These are phyloP conservation scores for Colostygia pectinataria DNA, from an alignment of 2,888 invertebrate genomes.

Conservation along the genomic window DNA sequence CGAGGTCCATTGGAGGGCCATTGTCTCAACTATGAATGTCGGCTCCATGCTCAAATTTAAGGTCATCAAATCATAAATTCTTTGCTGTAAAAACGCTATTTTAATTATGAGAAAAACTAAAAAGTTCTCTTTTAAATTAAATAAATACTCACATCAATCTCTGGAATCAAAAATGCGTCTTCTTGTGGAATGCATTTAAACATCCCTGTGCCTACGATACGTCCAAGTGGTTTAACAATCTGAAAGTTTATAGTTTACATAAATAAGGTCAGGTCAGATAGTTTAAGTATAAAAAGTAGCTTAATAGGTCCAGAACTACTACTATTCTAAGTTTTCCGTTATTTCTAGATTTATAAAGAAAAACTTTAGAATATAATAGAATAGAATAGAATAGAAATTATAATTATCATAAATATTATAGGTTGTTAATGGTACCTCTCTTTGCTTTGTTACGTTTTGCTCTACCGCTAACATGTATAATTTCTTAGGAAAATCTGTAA, in stretches of 20 bases:
- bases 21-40: slow-evolving; percentile 77
- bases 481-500: slow-evolving; percentile 79
- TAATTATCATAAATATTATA: no score
- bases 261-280: no score
- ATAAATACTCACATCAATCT: slow-evolving; percentile 60
- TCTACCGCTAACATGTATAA: slow-evolving; percentile 86
- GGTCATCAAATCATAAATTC: slow-evolving; percentile 80
- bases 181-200: slow-evolving; percentile 79
- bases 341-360: no score
- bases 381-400: no score
- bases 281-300: no score
- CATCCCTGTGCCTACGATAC: slow-evolving; percentile 77
- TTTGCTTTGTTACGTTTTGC: slow-evolving; percentile 78
- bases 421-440: no score
- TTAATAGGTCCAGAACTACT: no score
- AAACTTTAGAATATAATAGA: no score
- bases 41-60: slow-evolving; percentile 84
- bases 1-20: slow-evolving; percentile 78
- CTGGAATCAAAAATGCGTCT: slow-evolving; percentile 82
- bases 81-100: slow-evolving; percentile 72
- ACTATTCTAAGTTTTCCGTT: no score
- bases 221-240: slow-evolving; percentile 83
- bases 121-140: neutral
- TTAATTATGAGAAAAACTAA: neutral
- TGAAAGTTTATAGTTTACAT: slow-evolving; percentile 40